Conservation (phyloP, 2,888 invertebrate genomes). For the Clitarchus hookeri region DNA sequence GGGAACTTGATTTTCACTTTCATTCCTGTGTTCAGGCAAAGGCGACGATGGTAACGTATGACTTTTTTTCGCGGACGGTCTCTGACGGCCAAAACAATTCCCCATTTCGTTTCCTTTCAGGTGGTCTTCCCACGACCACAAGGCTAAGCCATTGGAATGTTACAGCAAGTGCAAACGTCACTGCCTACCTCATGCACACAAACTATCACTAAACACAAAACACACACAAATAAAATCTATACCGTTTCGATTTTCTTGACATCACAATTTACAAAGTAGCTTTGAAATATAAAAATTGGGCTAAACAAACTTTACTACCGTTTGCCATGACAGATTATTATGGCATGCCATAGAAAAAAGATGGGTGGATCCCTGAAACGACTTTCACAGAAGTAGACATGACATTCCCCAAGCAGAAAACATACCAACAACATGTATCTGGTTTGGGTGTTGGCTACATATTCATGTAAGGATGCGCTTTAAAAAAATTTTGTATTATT, state of each 20-base stretch:
- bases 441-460: no score
- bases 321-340: background rate
- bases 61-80: slow-evolving; percentile 67
- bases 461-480: no score
- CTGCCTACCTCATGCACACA: background rate
- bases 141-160: slow-evolving; percentile 7
- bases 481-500: no score
- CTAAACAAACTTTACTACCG: background rate
- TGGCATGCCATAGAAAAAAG: no score
- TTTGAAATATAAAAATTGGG: background rate
- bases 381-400: no score
- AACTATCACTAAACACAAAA: background rate
- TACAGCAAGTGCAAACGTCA: background rate
- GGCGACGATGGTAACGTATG: slow-evolving; percentile 46
- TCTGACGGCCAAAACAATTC: slow-evolving; percentile 79
- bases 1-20: slow-evolving; percentile 33
- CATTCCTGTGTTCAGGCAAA: slow-evolving; percentile 24
- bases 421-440: no score
- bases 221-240: background rate
- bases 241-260: background rate
- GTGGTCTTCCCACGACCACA: background rate
- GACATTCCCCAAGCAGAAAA: no score
- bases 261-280: background rate
- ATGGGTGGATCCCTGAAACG: no score
- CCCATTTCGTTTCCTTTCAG: slow-evolving; percentile 62